phyloP scores from a whole-genome alignment of 2,113 vertebrate species.

The Macaca nemestrina region DNA sequence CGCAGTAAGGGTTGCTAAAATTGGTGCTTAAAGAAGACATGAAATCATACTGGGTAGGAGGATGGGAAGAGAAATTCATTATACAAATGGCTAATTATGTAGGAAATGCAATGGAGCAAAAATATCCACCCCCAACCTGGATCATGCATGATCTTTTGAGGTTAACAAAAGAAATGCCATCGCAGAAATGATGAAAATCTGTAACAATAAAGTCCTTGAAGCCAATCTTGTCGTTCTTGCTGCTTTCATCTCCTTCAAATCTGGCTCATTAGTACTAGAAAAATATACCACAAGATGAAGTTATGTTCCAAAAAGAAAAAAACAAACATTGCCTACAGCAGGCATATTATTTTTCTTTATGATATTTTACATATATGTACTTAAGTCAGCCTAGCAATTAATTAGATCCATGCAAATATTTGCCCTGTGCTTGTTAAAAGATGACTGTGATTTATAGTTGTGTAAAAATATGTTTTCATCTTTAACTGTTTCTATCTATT shows the following conservation, averaged over 20 bases:
- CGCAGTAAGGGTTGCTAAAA: slow-evolving; percentile 17
- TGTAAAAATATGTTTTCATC: slow-evolving; percentile 54
- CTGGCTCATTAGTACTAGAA: slow-evolving; percentile 68
- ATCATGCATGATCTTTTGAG: slow-evolving; percentile 46
- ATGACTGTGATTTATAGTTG: slow-evolving; percentile 47
- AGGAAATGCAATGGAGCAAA: slow-evolving; percentile 1
- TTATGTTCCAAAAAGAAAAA: slow-evolving; percentile 63
- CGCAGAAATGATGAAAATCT: slow-evolving; percentile 58
- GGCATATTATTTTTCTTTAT: slow-evolving; percentile 50
- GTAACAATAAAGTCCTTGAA: slow-evolving; percentile 54
- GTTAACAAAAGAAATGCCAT: slow-evolving; percentile 54
- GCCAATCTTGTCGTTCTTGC: slow-evolving; percentile 52
- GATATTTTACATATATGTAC: slow-evolving; percentile 1
- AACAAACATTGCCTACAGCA: slow-evolving; percentile 50
- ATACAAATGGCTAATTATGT: slow-evolving; percentile 58
- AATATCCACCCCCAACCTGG: slow-evolving; percentile 20
- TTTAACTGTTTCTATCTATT: slow-evolving; percentile 35
- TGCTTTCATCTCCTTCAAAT: slow-evolving; percentile 70
- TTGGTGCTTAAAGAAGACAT: slow-evolving; percentile 53
- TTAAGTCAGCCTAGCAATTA: slow-evolving; percentile 60
- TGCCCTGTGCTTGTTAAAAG: slow-evolving; percentile 46
- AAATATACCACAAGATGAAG: slow-evolving; percentile 58
- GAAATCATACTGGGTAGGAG: slow-evolving; percentile 58
- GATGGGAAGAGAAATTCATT: neutral
- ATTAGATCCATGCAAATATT: slow-evolving; percentile 3